A percentile compares a stretch with the other conserved stretches of the same genome.
phyloP scores from a whole-genome alignment of 2,113 vertebrate genomes.

The Calyptommatus sinebrachiatus region DNA sequence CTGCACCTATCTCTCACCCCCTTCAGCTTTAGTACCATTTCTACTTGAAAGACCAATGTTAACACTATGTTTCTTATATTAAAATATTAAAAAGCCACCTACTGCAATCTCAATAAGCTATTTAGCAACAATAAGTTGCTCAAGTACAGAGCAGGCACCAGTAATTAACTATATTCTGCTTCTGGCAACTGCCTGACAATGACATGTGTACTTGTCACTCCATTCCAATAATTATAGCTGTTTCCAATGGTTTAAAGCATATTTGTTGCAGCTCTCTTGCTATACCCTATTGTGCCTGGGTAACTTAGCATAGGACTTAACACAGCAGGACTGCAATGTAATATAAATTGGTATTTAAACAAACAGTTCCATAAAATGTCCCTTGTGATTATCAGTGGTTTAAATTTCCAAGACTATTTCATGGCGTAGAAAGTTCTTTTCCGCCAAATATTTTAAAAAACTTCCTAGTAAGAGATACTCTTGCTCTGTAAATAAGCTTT shows the following conservation, averaged over 20 bases:
- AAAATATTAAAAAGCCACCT: too few relatives aligned
- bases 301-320: not conserved
- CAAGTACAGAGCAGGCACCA: too few relatives aligned
- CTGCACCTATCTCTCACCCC: too few relatives aligned
- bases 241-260: not conserved
- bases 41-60: too few relatives aligned
- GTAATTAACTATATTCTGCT: too few relatives aligned
- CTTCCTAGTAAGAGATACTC: constrained; percentile 9
- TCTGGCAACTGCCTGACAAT: too few relatives aligned
- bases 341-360: not conserved
- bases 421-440: not conserved
- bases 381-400: not conserved
- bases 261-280: not conserved
- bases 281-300: not conserved
- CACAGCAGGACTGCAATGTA: constrained; percentile 4
- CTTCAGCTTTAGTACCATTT: too few relatives aligned
- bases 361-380: not conserved
- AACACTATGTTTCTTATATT: too few relatives aligned
- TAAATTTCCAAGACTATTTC: not conserved
- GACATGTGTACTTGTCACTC: too few relatives aligned
- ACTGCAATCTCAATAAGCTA: too few relatives aligned
- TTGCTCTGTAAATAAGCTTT: not conserved
- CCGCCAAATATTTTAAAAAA: not conserved
- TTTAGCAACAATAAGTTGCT: too few relatives aligned
- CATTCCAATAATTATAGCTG: too few relatives aligned